Evolutionary conservation across 1,140 invertebrate species (phyloP).

Genomic region (Wasmannia auropunctata): DNA sequence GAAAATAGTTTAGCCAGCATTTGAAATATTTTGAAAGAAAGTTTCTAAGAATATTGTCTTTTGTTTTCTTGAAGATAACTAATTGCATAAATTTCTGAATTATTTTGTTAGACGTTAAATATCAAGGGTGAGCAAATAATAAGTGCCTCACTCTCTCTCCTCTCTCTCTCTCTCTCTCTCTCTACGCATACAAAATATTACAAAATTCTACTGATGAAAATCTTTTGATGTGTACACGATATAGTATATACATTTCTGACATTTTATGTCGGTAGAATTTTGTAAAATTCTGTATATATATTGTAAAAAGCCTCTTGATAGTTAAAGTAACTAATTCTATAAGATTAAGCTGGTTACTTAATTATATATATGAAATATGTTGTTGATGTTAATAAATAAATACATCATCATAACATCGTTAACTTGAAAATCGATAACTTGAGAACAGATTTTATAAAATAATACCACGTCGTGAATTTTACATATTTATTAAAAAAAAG

Average conservation of each 20-base stretch:
- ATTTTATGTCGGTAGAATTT: slow-evolving; percentile 34
- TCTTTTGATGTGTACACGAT: neutral
- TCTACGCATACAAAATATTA: slow-evolving; percentile 2
- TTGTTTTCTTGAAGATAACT: neutral
- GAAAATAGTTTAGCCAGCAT: neutral
- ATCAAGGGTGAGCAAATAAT: slow-evolving; percentile 2
- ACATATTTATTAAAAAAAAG: slow-evolving; percentile 12
- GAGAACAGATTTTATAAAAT: slow-evolving; percentile 42
- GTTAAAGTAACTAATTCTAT: slow-evolving; percentile 4
- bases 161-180: no score
- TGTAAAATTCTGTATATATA: neutral
- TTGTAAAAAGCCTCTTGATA: slow-evolving; percentile 5
- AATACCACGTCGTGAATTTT: slow-evolving; percentile 13
- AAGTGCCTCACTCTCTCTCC: slow-evolving; percentile 43
- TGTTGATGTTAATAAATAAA: slow-evolving; percentile 21
- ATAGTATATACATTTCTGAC: slow-evolving; percentile 8
- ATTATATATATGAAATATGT: neutral
- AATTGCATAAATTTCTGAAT: neutral
- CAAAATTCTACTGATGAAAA: slow-evolving; percentile 3
- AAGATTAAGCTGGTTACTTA: neutral
- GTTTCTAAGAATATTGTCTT: neutral
- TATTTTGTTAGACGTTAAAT: slow-evolving; percentile 12
- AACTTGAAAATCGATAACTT: slow-evolving; percentile 9
- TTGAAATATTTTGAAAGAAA: neutral
- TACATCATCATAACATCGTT: slow-evolving; percentile 7